These are phyloP conservation scores for Rana temporaria DNA, from an alignment of 2,113 vertebrate species.

Conservation along the genomic window DNA sequence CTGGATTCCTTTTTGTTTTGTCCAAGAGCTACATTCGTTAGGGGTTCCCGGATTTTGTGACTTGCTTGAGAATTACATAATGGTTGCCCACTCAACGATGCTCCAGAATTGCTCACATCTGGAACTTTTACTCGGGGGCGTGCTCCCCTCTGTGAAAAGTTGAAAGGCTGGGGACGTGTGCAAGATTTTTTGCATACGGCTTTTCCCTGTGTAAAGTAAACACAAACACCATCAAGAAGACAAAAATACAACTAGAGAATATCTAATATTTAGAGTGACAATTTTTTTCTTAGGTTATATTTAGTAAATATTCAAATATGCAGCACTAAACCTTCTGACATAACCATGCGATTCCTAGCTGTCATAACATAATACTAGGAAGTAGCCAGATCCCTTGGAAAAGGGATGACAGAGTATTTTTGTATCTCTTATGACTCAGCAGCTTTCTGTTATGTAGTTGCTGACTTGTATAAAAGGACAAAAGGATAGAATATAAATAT, in stretches of 20 bases:
- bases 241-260: background rate
- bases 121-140: background rate
- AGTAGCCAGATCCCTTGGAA: too few species aligned
- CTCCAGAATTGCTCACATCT: background rate
- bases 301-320: background rate
- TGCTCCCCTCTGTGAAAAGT: constrained; percentile 31
- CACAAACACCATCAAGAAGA: background rate
- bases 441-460: too few species aligned
- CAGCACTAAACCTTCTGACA: background rate
- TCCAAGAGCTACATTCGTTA: constrained; percentile 20
- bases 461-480: background rate
- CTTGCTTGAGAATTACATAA: background rate
- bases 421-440: too few species aligned
- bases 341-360: too few species aligned
- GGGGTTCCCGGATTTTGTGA: constrained; percentile 10
- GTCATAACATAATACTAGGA: too few species aligned
- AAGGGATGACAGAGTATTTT: too few species aligned
- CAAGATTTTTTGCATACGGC: constrained; percentile 38
- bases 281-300: too few species aligned
- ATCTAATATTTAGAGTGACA: background rate
- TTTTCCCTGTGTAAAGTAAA: constrained; percentile 23
- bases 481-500: background rate
- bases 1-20: constrained; percentile 8
- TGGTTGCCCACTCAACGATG: background rate
- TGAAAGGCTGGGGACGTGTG: constrained; percentile 42